These are phyloP conservation scores for Calliphora vicina DNA, from an alignment of 1,140 invertebrate species.

Conservation along the genomic window DNA sequence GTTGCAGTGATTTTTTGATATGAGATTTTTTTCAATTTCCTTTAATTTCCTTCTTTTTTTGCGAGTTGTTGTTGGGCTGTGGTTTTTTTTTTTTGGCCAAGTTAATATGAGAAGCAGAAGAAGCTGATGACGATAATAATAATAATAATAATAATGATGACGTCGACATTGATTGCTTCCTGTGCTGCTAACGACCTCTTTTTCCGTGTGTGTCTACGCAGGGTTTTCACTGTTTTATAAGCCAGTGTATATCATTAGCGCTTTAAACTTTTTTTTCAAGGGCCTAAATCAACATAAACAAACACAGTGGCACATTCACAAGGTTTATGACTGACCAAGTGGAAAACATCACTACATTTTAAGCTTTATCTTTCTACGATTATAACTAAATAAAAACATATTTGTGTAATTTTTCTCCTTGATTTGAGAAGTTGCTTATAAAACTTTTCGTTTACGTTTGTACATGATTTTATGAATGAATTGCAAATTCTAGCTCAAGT, in stretches of 20 bases:
- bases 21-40: constrained; percentile 25
- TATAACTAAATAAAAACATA: no score
- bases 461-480: no score
- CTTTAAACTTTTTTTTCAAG: constrained; percentile 1
- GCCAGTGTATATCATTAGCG: constrained; percentile 20
- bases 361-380: no score
- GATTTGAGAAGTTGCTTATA: no score
- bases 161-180: constrained; percentile 37
- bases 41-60: constrained; percentile 19
- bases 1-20: constrained; percentile 33
- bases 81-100: not conserved
- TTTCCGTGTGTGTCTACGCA: not conserved
- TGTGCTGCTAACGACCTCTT: constrained; percentile 32
- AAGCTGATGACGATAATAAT: not conserved
- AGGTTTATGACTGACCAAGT: no score
- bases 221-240: not conserved
- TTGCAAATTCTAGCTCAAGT: no score
- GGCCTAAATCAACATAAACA: not conserved
- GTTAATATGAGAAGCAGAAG: constrained; percentile 14
- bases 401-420: no score
- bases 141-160: constrained; percentile 26
- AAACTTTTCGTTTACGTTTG: no score
- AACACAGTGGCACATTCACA: not conserved
- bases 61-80: not conserved
- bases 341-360: no score